Evolutionary conservation across 2,113 vertebrate species (phyloP), one percentile per base, ranked within the genome.

Genomic region (Antennarius striatus): DNA sequence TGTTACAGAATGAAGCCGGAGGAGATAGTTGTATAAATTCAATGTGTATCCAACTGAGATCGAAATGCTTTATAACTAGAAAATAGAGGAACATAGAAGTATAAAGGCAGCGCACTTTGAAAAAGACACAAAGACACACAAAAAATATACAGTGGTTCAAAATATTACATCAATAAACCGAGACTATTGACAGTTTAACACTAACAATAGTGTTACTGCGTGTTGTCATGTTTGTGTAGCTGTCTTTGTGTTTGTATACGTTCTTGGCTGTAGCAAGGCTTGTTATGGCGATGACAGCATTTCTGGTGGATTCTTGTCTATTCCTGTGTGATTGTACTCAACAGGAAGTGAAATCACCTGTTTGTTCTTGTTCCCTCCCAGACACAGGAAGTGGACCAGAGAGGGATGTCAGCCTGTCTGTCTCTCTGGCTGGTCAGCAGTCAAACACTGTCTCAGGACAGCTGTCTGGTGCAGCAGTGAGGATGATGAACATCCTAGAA

Each of bases 241-340:
- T 60, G 52, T 70, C 58, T 57, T 62, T 60, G 61, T 50, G 13
- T 65, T 2, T 63, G 28, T 58, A 60, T 76, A 45, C 56, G 56
- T 71, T 71, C 59, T 71, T 71, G 76, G 54, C 68, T 58, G 40
- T 45, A 68, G 49, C 68, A 52, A 32, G 68, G 56, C 55, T 82
- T 90, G 86, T 90, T 89, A 85, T 90, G 84, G 67, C 67, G 60
- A 79, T 75, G 71, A 75, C 69, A 54, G 79, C 46, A 60, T 70
- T 71, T 80, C 70, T 80, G 57, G 67, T 75, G 77, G 66, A 73
- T 87, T 75, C 79, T 57, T 45, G 69, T 49, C 57, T 49, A 30
- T 89, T 91, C 86, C 87, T 88, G 86, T 81, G 72, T 61, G 64
- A 89, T 91, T 92, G 91, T 91, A 85, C 78, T 75, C 59, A 36